Percentiles rank a stretch among this genome's conserved stretches.
These are phyloP conservation scores for Tringa solitaria DNA, from an alignment of 2,113 vertebrate species.

Conservation along the genomic window DNA sequence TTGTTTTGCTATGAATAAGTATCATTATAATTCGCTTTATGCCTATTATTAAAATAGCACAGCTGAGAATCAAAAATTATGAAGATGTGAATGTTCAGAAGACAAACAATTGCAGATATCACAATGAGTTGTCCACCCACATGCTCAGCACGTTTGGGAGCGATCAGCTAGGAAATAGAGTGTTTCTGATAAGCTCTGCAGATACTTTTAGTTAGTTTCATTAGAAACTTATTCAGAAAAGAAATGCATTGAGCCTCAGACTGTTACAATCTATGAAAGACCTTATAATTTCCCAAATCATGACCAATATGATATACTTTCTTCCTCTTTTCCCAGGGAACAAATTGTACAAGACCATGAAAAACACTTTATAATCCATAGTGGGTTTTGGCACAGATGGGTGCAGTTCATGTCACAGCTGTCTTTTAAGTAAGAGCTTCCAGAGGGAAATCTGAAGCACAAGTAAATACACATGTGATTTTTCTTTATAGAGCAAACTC, in stretches of 20 bases:
- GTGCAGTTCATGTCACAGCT: not conserved
- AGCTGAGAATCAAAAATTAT: not conserved
- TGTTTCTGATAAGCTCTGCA: not conserved
- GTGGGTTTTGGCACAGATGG: not conserved
- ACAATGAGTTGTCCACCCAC: not conserved
- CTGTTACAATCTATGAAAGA: not conserved
- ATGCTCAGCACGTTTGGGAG: not conserved
- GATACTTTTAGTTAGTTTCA: not conserved
- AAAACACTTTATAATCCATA: not conserved
- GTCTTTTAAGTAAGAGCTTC: not conserved
- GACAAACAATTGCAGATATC: not conserved
- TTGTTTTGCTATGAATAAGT: not conserved
- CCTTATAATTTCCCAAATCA: not conserved
- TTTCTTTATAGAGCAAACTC: not conserved
- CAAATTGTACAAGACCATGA: not conserved
- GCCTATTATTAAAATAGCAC: not conserved
- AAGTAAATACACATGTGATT: not conserved
- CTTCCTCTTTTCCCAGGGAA: not conserved
- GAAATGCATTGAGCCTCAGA: not conserved
- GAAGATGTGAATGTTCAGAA: not conserved
- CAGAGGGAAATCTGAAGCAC: not conserved
- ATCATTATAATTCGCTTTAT: not conserved
- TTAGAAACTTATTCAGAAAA: not conserved
- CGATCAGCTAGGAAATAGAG: not conserved
- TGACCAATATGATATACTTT: not conserved